These are phyloP conservation scores for Sebastes matsubarae DNA, from an alignment of 2,797 vertebrate genomes.

Conservation along the genomic window DNA sequence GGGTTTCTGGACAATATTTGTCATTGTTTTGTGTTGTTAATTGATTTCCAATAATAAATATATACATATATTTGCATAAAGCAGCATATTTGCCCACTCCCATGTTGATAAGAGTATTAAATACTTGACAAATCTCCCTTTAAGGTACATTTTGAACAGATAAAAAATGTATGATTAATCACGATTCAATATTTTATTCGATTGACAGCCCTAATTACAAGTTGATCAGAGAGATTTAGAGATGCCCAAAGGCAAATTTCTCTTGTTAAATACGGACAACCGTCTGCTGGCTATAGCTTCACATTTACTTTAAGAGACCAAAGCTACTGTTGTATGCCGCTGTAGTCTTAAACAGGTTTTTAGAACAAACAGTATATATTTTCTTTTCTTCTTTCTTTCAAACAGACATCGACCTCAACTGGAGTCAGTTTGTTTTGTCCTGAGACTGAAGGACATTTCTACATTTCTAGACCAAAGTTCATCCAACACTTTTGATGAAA, in stretches of 20 bases:
- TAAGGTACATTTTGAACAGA: too few relatives aligned
- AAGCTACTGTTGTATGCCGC: background rate
- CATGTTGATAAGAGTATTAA: too few relatives aligned
- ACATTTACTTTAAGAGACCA: background rate
- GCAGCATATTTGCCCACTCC: too few relatives aligned
- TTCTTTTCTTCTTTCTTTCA: background rate
- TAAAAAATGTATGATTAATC: too few relatives aligned
- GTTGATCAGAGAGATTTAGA: too few relatives aligned
- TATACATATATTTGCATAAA: too few relatives aligned
- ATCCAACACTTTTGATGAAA: background rate
- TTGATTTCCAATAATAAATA: too few relatives aligned
- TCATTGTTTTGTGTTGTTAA: too few relatives aligned
- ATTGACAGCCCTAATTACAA: too few relatives aligned
- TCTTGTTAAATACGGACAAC: rapidly evolving
- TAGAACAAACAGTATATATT: background rate
- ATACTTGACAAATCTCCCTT: too few relatives aligned
- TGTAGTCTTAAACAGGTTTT: background rate
- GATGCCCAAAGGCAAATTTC: too few relatives aligned
- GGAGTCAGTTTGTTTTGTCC: background rate
- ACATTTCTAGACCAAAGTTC: background rate
- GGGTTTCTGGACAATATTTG: too few relatives aligned
- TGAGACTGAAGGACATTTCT: background rate
- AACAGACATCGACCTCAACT: background rate
- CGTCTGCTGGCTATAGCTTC: background rate
- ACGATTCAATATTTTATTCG: rapidly evolving